phyloP scores from a whole-genome alignment of 2,113 vertebrate species.

The Eupsittula cactorum region DNA sequence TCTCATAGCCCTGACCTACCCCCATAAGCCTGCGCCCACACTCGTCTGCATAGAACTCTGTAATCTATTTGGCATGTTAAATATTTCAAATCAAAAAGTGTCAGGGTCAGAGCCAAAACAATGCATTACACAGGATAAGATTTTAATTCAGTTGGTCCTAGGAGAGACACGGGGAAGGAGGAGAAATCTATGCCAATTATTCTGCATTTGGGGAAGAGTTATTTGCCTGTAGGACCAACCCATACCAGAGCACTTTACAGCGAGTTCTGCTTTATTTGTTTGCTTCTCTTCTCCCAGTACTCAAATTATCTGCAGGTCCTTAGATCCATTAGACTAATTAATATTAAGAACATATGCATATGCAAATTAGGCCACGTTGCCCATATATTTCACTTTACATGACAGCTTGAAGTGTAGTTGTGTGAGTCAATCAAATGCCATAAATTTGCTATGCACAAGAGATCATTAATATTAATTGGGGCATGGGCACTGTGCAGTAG shows the following conservation, averaged over 20 bases:
- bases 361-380: slow-evolving; percentile 71
- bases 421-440: slow-evolving; percentile 80
- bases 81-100: slow-evolving; percentile 46
- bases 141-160: slow-evolving; percentile 7
- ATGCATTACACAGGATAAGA: slow-evolving; percentile 25
- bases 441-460: slow-evolving; percentile 77
- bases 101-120: slow-evolving; percentile 47
- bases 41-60: background rate
- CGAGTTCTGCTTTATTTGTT: slow-evolving; percentile 20
- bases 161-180: background rate
- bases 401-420: slow-evolving; percentile 79
- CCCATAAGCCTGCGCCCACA: background rate
- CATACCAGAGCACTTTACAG: slow-evolving; percentile 5
- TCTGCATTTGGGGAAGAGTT: slow-evolving; percentile 46
- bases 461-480: slow-evolving; percentile 82
- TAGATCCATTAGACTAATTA: slow-evolving; percentile 79
- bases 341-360: slow-evolving; percentile 82
- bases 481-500: slow-evolving; percentile 75
- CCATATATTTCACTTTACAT: slow-evolving; percentile 78
- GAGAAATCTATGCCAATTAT: slow-evolving; percentile 16
- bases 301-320: slow-evolving; percentile 69
- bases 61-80: slow-evolving; percentile 39
- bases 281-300: slow-evolving; percentile 35
- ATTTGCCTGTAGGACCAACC: slow-evolving; percentile 51
- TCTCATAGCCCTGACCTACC: background rate